Base-by-base conservation (phyloP, 2,113 vertebrate genomes). In the Clarias magur region DNA sequence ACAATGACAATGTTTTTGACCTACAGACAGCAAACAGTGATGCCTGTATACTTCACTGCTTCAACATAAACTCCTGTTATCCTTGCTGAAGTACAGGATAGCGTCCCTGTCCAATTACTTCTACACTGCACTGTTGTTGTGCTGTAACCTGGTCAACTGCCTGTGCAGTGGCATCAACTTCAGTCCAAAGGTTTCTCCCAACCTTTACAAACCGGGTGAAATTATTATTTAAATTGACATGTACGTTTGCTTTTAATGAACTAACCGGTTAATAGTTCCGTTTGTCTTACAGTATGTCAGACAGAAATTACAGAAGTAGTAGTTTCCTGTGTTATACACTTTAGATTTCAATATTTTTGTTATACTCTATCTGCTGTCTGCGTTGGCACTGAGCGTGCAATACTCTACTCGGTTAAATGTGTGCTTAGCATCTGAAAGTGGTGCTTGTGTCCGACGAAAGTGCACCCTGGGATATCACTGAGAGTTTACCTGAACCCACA, bases 401-500 rank as follows among this genome's bases (percentile, higher is more conserved):
- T 67, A 54, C 48, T 82, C 34, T 11, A 76, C 83, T 85, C 78
- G 15, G 11, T 79, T 86, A 70, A 30, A 81, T 54, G 13, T 72
- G 84, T 81, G 82, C 90, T 80, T 83, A 76, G 81, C 60, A 30
- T 83, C 87, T 84, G 70, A 85, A 88, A 85, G 78, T 83, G 88
- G 76, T 89, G 88, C 73, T 82, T 85, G 82, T 79, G 48, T 87
- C 54, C 82, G 54, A 65, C 34, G 17, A 82, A 78, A 70, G 34
- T 88, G 84, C 30, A 86, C 42, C 59, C 68, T 90, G 84, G 83
- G 81, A 70, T 82, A 79, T 89, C 59, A 84, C 86, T 88, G 68
- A 78, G 84, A 62, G 54, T 82, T 92, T 89, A 86, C 85, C 86
- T 89, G 89, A 92, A 89, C 60, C 83, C 68, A 25, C 25, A n/a